Evolutionary conservation across 2,888 invertebrate genomes (phyloP).

Genomic region (Eristalis arbustorum): DNA sequence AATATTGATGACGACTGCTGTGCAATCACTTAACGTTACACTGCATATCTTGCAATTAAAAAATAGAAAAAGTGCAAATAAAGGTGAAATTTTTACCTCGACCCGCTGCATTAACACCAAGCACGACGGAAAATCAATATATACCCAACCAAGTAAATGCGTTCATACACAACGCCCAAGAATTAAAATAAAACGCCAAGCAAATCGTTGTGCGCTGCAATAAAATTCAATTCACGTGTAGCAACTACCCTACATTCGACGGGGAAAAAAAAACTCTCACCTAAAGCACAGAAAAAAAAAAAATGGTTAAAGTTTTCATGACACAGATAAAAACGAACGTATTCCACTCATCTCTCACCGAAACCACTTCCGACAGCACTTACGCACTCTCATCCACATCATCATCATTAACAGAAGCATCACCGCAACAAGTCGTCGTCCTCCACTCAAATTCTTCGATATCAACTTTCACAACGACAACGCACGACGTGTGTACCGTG

Average conservation of each 20-base stretch:
- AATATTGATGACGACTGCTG: too few species aligned
- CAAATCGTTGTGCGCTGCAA: not conserved
- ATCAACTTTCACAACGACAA: constrained; percentile 9
- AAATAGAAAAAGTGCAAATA: too few species aligned
- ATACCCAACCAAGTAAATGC: too few species aligned
- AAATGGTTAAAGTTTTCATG: not conserved
- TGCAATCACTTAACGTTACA: too few species aligned
- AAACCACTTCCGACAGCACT: constrained; percentile 18
- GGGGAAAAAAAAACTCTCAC: not conserved
- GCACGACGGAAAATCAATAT: too few species aligned
- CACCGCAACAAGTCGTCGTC: constrained; percentile 54
- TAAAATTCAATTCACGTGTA: not conserved
- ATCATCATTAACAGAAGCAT: constrained; percentile 15
- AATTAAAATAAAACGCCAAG: not conserved
- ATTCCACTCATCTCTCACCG: constrained; percentile 14
- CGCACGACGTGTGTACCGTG: constrained; percentile 1
- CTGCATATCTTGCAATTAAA: too few species aligned
- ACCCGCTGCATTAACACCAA: too few species aligned
- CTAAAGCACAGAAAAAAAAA: not conserved
- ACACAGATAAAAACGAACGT: constrained; percentile 13
- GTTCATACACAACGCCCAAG: too few species aligned
- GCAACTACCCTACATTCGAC: not conserved
- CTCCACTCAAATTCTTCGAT: constrained; percentile 8
- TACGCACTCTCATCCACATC: constrained; percentile 24
- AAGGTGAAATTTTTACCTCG: too few species aligned